These are phyloP conservation scores for Gryon sp. DNA, from an alignment of 1,140 invertebrate genomes.

Conservation along the genomic window DNA sequence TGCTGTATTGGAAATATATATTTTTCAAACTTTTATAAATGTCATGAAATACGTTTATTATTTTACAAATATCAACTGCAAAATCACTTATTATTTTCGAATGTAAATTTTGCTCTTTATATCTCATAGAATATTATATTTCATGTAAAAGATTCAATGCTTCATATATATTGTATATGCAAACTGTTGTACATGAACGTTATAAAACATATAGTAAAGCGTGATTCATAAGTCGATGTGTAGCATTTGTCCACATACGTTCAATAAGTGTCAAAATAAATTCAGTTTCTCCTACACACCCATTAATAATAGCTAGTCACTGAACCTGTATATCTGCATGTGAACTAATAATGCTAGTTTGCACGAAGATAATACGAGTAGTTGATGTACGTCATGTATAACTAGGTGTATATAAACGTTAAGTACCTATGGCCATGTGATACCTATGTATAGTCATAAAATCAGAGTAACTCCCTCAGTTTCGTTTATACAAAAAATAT, in stretches of 20 bases:
- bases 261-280: slow-evolving; percentile 49
- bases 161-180: slow-evolving; percentile 5
- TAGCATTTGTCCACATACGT: slow-evolving; percentile 38
- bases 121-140: too few species aligned
- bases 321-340: slow-evolving; percentile 19
- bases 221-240: slow-evolving; percentile 37
- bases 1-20: too few species aligned
- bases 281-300: slow-evolving; percentile 11
- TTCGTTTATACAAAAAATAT: too few species aligned
- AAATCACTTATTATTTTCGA: too few species aligned
- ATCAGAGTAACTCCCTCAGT: background rate
- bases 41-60: too few species aligned
- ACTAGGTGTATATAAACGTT: slow-evolving; percentile 1
- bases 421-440: slow-evolving; percentile 2
- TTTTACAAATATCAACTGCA: too few species aligned
- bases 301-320: slow-evolving; percentile 26
- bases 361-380: slow-evolving; percentile 18
- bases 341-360: slow-evolving; percentile 41
- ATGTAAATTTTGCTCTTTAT: too few species aligned
- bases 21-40: too few species aligned
- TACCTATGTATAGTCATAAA: background rate
- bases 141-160: too few species aligned
- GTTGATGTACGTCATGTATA: slow-evolving; percentile 23
- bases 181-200: background rate
- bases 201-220: slow-evolving; percentile 5